Conservation (phyloP, 1,140 invertebrate genomes). For the Micrasema minimum region DNA sequence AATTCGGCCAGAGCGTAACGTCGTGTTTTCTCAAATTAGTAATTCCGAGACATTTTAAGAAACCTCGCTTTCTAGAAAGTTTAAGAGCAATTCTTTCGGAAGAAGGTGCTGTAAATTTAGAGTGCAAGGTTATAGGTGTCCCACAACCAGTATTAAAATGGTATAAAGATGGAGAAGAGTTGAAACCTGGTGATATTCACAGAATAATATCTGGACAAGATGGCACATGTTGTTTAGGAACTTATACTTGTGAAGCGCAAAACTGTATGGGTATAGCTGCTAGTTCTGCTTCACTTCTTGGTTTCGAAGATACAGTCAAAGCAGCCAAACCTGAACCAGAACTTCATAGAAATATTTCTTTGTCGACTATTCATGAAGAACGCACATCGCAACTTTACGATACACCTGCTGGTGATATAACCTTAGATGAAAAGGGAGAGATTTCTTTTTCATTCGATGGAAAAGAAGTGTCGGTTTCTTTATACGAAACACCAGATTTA, state of each 20-base stretch:
- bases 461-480: slow-evolving; percentile 88
- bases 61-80: slow-evolving; percentile 87
- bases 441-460: slow-evolving; percentile 91
- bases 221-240: slow-evolving; percentile 89
- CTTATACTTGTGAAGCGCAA: slow-evolving; percentile 91
- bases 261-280: slow-evolving; percentile 93
- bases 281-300: slow-evolving; percentile 86
- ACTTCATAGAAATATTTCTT: slow-evolving; percentile 79
- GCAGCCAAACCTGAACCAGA: slow-evolving; percentile 65
- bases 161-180: slow-evolving; percentile 90
- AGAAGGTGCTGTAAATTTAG: slow-evolving; percentile 88
- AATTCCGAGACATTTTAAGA: slow-evolving; percentile 88
- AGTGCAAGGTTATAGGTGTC: slow-evolving; percentile 94
- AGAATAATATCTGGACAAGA: slow-evolving; percentile 89
- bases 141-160: slow-evolving; percentile 88
- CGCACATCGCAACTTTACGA: slow-evolving; percentile 88
- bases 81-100: slow-evolving; percentile 85
- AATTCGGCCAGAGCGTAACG: slow-evolving; percentile 87
- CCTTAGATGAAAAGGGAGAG: slow-evolving; percentile 82
- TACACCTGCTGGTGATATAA: slow-evolving; percentile 79
- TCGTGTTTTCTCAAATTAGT: slow-evolving; percentile 85
- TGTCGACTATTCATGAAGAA: slow-evolving; percentile 92
- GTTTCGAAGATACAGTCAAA: slow-evolving; percentile 81
- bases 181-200: slow-evolving; percentile 92
- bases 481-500: slow-evolving; percentile 91